Evolutionary conservation across 2,113 vertebrate species (phyloP), one percentile per base, ranked within the genome.

Genomic region (Sardina pilchardus): DNA sequence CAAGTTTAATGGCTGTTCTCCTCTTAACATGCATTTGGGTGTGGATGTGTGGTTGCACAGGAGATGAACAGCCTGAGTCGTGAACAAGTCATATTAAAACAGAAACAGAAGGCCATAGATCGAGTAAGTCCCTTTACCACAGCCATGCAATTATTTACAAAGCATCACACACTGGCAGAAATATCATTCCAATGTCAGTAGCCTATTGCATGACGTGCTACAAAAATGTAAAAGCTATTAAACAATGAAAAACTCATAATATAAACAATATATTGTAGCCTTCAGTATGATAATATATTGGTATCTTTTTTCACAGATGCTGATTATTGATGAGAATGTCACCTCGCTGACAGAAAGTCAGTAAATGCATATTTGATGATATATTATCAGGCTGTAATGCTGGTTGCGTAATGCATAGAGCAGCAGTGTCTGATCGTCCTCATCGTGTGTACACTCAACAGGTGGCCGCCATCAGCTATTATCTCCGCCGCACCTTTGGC

Each of bases 51-150:
- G 9, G 9, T 83, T 86, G 85, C 87, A 45, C 83, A 93, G 92
- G 89, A 93, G 83, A 83, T 90, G 75, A 89, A 88, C 85, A 87
- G 19, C 4, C 59, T 91, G 56, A 24, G 88, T 88, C 81, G 87
- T 86, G 89, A 92, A 78, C 90, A 91, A 90, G 75, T 84, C 81
- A 82, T 87, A 82, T 90, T 90, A 84, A 82, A 87, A 88, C 89
- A 89, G 84, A 90, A 90, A 87, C 91, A 88, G 82, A 67, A 89
- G 1, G 86, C 88, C 87, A 86, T 92, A 86, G 86, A 82, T n/a
- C 90, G 92, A 88, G 92, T 93, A 90, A 84, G 1, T n/a, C 30
- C 12, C 26, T 16, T 44, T n/a, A n/a, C n/a, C n/a, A n/a, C 8
- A 30, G 47, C 24, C 36, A 85, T 39, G 2, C 39, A 83, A 36